phyloP scores from a whole-genome alignment of 1,140 invertebrate genomes.

The Drosophila subpulchrella region DNA sequence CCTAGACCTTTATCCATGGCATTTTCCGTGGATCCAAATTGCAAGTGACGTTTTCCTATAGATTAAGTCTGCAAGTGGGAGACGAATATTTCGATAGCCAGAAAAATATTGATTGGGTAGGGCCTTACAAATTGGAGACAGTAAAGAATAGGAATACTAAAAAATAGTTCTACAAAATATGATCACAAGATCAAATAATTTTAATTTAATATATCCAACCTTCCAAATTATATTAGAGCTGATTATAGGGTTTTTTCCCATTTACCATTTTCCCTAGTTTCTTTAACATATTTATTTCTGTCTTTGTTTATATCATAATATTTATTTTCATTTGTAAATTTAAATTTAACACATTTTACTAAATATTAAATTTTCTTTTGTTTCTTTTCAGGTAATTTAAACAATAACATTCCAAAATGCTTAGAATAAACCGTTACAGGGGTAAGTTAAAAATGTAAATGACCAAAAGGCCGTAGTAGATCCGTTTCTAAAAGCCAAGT shows the following conservation, averaged over 20 bases:
- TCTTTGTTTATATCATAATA: too few species aligned
- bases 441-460: constrained; percentile 44
- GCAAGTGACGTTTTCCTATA: constrained; percentile 42
- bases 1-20: constrained; percentile 55
- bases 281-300: too few species aligned
- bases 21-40: constrained; percentile 1
- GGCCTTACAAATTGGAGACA: neutral
- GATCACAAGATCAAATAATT: neutral
- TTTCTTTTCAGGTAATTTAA: constrained; percentile 71
- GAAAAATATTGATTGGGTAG: neutral
- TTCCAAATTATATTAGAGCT: too few species aligned
- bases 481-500: constrained; percentile 1
- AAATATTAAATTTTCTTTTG: neutral
- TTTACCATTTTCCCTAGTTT: too few species aligned
- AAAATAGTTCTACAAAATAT: too few species aligned
- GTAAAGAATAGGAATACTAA: too few species aligned
- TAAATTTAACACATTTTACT: neutral
- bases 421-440: constrained; percentile 68
- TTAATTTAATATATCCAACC: too few species aligned
- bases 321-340: too few species aligned
- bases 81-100: neutral
- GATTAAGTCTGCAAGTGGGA: constrained; percentile 18
- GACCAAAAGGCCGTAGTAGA: neutral
- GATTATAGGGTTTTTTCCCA: too few species aligned
- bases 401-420: constrained; percentile 40